Conservation (phyloP, 2,113 vertebrate species). For the Chloropsis cyanopogon region DNA sequence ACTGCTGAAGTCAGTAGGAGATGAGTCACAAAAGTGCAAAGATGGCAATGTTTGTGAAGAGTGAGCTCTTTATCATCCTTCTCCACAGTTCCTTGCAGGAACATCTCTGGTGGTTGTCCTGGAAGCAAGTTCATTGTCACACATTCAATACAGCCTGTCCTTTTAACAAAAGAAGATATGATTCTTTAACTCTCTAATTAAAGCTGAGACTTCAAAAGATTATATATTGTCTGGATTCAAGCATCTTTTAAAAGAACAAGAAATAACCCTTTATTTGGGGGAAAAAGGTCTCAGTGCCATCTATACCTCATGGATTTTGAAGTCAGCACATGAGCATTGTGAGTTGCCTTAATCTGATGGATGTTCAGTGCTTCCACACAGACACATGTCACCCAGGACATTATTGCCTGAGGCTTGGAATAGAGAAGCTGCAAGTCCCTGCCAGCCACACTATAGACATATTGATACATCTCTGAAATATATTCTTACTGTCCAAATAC, state of each 20-base stretch:
- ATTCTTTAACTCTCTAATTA: constrained; percentile 74
- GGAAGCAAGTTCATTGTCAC: constrained; percentile 66
- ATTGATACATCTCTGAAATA: constrained; percentile 47
- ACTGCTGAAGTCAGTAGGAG: background rate
- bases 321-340: constrained; percentile 33
- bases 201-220: constrained; percentile 57
- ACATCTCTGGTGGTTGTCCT: constrained; percentile 45
- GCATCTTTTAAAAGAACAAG: constrained; percentile 39
- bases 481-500: constrained; percentile 40
- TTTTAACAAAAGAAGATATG: constrained; percentile 56
- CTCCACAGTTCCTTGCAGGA: constrained; percentile 43
- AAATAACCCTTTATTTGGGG: constrained; percentile 30
- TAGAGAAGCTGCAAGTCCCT: constrained; percentile 38
- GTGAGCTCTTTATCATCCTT: constrained; percentile 65
- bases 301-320: constrained; percentile 51
- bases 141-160: constrained; percentile 44
- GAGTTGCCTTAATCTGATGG: background rate
- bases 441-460: background rate
- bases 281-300: background rate
- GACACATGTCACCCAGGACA: constrained; percentile 9
- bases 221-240: constrained; percentile 29
- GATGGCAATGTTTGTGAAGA: constrained; percentile 30
- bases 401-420: constrained; percentile 40
- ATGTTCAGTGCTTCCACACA: background rate
- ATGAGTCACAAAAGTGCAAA: constrained; percentile 12